Base-by-base conservation (phyloP, 2,888 invertebrate species). In the Gortyna flavago region DNA sequence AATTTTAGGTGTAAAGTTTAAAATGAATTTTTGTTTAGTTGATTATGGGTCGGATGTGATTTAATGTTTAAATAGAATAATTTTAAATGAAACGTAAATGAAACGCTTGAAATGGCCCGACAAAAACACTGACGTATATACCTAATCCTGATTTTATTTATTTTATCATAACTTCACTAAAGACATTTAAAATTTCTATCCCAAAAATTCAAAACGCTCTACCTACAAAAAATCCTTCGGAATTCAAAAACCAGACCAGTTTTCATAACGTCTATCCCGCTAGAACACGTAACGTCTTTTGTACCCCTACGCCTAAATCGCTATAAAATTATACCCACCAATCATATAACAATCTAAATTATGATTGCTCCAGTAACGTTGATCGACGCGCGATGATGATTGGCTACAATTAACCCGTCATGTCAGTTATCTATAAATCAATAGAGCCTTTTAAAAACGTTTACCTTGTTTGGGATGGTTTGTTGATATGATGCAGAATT, bases 341-440 rank as follows among this genome's bases (percentile, higher is more conserved):
- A 86, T 88, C 89, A 81, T 81, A 87, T 76, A 73, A 69, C 83
- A 84, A 87, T 88, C 85, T 81, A 84, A 87, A 86, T 86, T 85
- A 88, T 89, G 87, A 86, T 88, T 79, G 87, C 79, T 84, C 77
- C 81, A 77, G 77, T 82, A 80, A 81, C 76, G 79, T 80, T 74
- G 76, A 88, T 90, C 85, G 88, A 88, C 81, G 82, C 87, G 86
- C 83, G 86, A 88, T 85, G 89, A 86, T 92, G 92, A 92, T 91
- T 90, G 90, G 85, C 88, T 75, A 75, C 91, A 92, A 93, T 94
- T 93, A 93, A 77, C 91, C 90, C 91, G 93, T 93, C 93, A 91
- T 81, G 82, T 78, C 80, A 79, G 81, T 87, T 84, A 91, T 91
- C 91, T 91, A 93, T 93, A 92, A 93, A 93, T 93, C 93, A 93